Evolutionary conservation across 1,140 invertebrate genomes (phyloP), one percentile per base, ranked within the genome.

Genomic region (Spodoptera frugiperda): DNA sequence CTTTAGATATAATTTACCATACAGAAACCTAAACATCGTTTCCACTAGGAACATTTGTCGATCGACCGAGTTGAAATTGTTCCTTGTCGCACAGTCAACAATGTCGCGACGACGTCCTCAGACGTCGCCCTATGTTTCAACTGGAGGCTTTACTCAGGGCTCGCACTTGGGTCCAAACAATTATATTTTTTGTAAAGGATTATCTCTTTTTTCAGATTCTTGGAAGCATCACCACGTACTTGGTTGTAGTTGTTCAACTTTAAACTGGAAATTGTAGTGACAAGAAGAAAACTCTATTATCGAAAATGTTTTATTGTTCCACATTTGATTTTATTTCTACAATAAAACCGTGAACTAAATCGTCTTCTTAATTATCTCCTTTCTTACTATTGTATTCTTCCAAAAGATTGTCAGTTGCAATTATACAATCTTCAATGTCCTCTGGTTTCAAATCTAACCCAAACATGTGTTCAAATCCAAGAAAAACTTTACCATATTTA

Each of bases 181-280:
- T 1, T 1, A 39, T 39, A 39, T 0, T 39, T 39, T 39, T 39
- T 39, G 8, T n/a, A 1, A 39, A 6, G 5, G 33, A 30, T 33
- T 30, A 33, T 14, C 3, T 33, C n/a, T 30, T 74, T 44, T 78
- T 76, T 17, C 72, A 79, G 76, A 73, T 77, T 8, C 19, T 73
- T 10, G 70, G 77, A 25, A 81, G 39, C 49, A 54, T 79, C 2
- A 77, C 77, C 1, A 76, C 76, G 0, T 81, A 83, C 51, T 67
- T 81, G 39, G 76, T 82, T 0, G 61, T 82, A 6, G 49, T 81
- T 12, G 39, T 79, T 14, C 77, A 79, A 48, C 48, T 82, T 33
- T 67, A 79, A 68, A 17, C 17, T 53, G 19, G 6, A 39, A 5
- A 17, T 30, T 63, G 57, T 12, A 25, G 44, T n/a, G 15, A 54